Evolutionary conservation across 1,140 invertebrate genomes (phyloP).

Genomic region (Drosophila tsacasi): DNA sequence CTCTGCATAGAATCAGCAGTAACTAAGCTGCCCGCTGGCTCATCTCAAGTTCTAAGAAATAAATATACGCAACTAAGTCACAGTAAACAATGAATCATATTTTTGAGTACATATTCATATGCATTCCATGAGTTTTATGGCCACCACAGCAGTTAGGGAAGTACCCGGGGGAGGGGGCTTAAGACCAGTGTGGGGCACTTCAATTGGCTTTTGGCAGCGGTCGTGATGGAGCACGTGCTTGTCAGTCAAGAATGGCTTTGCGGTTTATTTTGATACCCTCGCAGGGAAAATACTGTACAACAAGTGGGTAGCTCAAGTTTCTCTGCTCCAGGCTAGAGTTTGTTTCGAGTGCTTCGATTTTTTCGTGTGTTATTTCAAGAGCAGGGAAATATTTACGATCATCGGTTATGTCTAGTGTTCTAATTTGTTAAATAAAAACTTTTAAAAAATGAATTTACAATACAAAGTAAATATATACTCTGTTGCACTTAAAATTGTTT

Average conservation of each 20-base stretch:
- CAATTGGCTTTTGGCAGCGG: conserved; percentile 50
- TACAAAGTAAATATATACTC: not conserved
- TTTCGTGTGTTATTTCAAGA: conserved; percentile 17
- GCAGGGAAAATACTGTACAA: conserved; percentile 3
- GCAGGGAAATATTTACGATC: conserved; percentile 7
- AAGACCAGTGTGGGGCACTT: conserved; percentile 39
- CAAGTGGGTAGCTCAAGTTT: conserved; percentile 38
- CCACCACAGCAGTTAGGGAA: conserved; percentile 22
- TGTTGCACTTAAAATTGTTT: not conserved
- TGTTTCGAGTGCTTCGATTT: conserved; percentile 7
- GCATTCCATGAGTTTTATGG: conserved; percentile 25
- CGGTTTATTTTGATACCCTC: conserved; percentile 51
- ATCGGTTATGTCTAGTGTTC: not conserved
- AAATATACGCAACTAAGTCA: conserved; percentile 25
- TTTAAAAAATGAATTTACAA: not conserved
- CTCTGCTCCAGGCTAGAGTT: conserved; percentile 12
- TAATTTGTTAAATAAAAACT: not conserved
- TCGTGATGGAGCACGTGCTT: conserved; percentile 64
- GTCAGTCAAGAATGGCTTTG: conserved; percentile 47
- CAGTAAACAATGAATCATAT: conserved; percentile 66
- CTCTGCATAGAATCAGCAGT: not conserved
- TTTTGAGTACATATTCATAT: conserved; percentile 31
- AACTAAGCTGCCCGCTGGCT: conserved; percentile 15
- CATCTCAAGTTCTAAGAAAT: conserved; percentile 56
- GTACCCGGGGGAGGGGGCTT: not conserved